Conservation (phyloP, 2,113 vertebrate species). For the Nibea coibor region DNA sequence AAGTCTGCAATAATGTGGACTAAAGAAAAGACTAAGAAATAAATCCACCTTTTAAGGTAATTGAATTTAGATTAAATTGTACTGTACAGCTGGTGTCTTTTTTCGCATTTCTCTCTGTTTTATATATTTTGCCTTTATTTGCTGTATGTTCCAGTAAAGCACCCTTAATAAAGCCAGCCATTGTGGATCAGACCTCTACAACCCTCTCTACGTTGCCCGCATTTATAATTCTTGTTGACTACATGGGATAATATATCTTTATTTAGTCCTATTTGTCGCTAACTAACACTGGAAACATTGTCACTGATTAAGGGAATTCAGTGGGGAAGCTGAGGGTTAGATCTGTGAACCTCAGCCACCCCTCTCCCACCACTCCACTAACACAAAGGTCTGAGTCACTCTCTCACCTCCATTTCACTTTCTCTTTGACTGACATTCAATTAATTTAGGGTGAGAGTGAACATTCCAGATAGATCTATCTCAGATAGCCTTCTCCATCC, state of each 20-base stretch:
- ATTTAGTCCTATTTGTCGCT: slow-evolving; percentile 41
- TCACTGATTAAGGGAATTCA: slow-evolving; percentile 52
- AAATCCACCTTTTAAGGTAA: neutral
- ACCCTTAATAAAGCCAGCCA: neutral
- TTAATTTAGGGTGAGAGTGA: slow-evolving; percentile 75
- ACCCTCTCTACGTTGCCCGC: neutral
- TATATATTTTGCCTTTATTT: slow-evolving; percentile 3
- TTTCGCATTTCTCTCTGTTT: neutral
- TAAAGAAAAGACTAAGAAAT: neutral
- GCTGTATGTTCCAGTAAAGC: slow-evolving; percentile 5
- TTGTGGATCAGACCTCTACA: slow-evolving; percentile 17
- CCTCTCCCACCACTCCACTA: slow-evolving; percentile 31
- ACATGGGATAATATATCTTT: slow-evolving; percentile 43
- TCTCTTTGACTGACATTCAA: slow-evolving; percentile 79
- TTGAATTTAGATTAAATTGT: neutral
- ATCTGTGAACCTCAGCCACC: slow-evolving; percentile 34
- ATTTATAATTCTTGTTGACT: slow-evolving; percentile 8
- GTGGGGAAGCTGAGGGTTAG: slow-evolving; percentile 44
- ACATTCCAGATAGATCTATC: slow-evolving; percentile 66
- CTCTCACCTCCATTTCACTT: slow-evolving; percentile 67
- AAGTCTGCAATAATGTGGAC: neutral
- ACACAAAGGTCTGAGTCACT: slow-evolving; percentile 68
- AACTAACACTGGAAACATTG: neutral
- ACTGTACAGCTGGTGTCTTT: neutral
- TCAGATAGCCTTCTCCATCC: slow-evolving; percentile 68